A percentile compares a stretch with the other conserved stretches of the same genome.
Conservation (phyloP, 92 coral and sea anemone species). For the Pocillopora grandis region DNA sequence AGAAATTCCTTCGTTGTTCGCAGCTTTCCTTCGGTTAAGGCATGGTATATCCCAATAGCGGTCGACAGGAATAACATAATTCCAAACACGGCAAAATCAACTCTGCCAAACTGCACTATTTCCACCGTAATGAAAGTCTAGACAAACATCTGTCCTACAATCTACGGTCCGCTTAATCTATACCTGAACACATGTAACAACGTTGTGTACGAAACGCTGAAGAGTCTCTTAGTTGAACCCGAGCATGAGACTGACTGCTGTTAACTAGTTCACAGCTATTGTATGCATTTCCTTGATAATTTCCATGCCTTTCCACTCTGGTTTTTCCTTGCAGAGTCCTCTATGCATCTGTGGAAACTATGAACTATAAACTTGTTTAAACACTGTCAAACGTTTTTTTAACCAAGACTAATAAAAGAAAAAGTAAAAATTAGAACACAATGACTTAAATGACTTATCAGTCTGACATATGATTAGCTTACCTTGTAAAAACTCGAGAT, state of each 20-base stretch:
- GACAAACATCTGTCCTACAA: too few species aligned
- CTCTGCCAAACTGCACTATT: conserved; percentile 31
- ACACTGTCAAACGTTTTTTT: not conserved
- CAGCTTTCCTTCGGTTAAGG: conserved; percentile 86
- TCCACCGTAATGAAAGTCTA: not conserved
- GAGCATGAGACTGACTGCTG: too few species aligned
- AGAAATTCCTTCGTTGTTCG: conserved; percentile 91
- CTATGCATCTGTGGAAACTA: not conserved
- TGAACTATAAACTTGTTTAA: not conserved
- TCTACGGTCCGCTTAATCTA: not conserved
- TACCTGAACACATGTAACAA: not conserved
- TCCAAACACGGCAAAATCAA: conserved; percentile 90
- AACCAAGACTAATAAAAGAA: not conserved
- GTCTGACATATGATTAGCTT: not conserved
- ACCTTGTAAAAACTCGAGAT: conserved; percentile 98
- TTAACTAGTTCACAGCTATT: too few species aligned
- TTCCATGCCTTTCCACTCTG: too few species aligned
- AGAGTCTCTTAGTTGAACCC: not conserved
- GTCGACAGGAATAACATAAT: conserved; percentile 82
- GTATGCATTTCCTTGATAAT: too few species aligned
- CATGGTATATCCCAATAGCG: conserved; percentile 86
- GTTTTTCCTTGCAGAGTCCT: too few species aligned
- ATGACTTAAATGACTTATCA: too few species aligned
- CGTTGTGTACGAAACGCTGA: not conserved
- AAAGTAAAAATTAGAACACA: not conserved